A percentile compares a stretch with the other conserved stretches of the same genome.
Conservation (phyloP, 2,888 invertebrate species). For the Pristionchus exspectatus region DNA sequence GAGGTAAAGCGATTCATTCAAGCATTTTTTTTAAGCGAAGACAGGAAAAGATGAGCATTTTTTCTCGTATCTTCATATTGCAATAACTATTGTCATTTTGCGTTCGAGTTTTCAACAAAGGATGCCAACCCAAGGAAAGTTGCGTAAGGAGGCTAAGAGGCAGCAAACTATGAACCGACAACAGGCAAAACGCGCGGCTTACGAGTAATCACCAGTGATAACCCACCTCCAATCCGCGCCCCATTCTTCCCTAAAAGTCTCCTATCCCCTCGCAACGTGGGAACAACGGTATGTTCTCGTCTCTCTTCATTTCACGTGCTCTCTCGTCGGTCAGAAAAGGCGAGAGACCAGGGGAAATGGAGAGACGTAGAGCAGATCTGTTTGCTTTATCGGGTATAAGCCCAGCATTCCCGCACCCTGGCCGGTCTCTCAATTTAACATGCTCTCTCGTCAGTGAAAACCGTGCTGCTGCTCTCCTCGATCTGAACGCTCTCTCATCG, state of each 20-base stretch:
- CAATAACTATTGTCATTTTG: no score
- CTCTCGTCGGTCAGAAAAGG: not conserved
- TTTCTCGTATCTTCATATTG: no score
- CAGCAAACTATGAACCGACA: no score
- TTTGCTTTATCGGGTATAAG: slow-evolving; percentile 48
- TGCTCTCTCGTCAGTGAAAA: no score
- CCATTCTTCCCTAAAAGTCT: slow-evolving; percentile 16
- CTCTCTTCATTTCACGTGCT: not conserved
- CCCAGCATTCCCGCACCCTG: not conserved
- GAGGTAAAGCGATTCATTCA: not conserved
- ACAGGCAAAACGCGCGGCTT: not conserved
- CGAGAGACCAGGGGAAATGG: not conserved
- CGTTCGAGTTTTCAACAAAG: no score
- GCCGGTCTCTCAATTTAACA: no score
- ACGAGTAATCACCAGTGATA: not conserved
- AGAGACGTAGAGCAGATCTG: not conserved
- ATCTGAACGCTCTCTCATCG: not conserved
- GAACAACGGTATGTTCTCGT: not conserved
- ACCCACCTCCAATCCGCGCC: not conserved
- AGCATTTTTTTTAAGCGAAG: no score
- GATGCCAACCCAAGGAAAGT: no score
- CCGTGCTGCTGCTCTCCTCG: not conserved
- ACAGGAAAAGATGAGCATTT: no score
- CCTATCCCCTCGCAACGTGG: not conserved
- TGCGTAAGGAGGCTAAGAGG: no score